Conservation (phyloP, 1,140 invertebrate genomes). For the Eueides isabella region DNA sequence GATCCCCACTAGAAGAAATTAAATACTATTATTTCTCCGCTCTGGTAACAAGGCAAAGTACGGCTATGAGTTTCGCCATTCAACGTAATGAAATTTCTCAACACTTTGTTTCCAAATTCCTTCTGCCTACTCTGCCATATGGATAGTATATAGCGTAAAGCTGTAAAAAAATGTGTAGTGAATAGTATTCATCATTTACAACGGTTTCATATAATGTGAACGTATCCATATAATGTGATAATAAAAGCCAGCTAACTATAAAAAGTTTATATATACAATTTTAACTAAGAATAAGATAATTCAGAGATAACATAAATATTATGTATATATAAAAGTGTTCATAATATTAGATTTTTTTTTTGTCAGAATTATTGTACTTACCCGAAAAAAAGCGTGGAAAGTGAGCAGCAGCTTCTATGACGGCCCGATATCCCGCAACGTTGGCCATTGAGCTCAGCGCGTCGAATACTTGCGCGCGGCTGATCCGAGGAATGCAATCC, state of each 20-base stretch:
- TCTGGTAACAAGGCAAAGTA: too few relatives aligned
- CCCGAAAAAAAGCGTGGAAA: slow-evolving; percentile 95
- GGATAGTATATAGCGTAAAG: too few relatives aligned
- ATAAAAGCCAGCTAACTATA: neutral
- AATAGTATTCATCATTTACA: neutral
- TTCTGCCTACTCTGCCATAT: too few relatives aligned
- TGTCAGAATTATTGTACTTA: slow-evolving; percentile 48
- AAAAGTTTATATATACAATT: neutral
- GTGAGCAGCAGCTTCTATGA: slow-evolving; percentile 94
- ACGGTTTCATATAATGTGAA: neutral
- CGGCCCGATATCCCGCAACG: slow-evolving; percentile 94
- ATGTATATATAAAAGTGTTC: too few relatives aligned
- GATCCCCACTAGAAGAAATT: too few relatives aligned
- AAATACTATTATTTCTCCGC: too few relatives aligned
- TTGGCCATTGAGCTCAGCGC: slow-evolving; percentile 96
- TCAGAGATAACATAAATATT: too few relatives aligned
- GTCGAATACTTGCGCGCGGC: slow-evolving; percentile 94
- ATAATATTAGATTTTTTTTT: too few relatives aligned
- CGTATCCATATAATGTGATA: neutral
- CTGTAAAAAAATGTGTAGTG: too few relatives aligned
- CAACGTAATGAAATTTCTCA: too few relatives aligned
- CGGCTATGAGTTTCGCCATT: too few relatives aligned
- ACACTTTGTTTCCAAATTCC: too few relatives aligned
- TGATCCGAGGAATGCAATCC: slow-evolving; percentile 93
- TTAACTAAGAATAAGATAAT: neutral